Percentiles rank a stretch among this genome's conserved stretches.
phyloP scores from a whole-genome alignment of 2,113 vertebrate species.

The Petaurus breviceps region DNA sequence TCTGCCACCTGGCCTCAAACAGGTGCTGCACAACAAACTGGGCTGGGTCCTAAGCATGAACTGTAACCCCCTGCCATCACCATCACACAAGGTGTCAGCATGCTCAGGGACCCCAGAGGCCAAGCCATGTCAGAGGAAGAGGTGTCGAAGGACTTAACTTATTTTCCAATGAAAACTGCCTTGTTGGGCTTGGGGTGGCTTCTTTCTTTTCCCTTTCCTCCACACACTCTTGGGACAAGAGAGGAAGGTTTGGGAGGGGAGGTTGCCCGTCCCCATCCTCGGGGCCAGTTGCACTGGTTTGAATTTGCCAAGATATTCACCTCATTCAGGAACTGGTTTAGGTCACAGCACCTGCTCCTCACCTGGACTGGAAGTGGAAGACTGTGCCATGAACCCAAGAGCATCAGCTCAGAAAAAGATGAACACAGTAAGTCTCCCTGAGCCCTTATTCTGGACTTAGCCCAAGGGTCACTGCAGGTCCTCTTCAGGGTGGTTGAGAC shows the following conservation, averaged over 20 bases:
- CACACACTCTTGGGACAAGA: neutral
- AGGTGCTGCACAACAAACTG: slow-evolving; percentile 88
- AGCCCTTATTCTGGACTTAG: neutral
- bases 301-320: neutral
- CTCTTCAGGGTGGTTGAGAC: neutral
- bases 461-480: neutral
- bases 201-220: neutral
- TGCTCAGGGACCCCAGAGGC: slow-evolving; percentile 83
- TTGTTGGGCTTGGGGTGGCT: neutral
- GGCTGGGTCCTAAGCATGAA: slow-evolving; percentile 94
- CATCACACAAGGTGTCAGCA: slow-evolving; percentile 85
- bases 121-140: slow-evolving; percentile 90
- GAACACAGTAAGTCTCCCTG: neutral
- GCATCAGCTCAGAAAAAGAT: too few species aligned
- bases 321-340: neutral
- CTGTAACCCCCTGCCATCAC: slow-evolving; percentile 73
- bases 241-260: neutral
- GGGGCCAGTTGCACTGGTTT: neutral
- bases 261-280: too few species aligned
- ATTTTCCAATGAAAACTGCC: neutral
- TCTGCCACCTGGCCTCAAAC: slow-evolving; percentile 91
- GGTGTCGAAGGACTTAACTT: slow-evolving; percentile 92
- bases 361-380: neutral
- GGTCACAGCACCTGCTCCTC: neutral
- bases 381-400: neutral